Evolutionary conservation across 1,140 invertebrate species (phyloP).

Genomic region (Papilio aristodemus): DNA sequence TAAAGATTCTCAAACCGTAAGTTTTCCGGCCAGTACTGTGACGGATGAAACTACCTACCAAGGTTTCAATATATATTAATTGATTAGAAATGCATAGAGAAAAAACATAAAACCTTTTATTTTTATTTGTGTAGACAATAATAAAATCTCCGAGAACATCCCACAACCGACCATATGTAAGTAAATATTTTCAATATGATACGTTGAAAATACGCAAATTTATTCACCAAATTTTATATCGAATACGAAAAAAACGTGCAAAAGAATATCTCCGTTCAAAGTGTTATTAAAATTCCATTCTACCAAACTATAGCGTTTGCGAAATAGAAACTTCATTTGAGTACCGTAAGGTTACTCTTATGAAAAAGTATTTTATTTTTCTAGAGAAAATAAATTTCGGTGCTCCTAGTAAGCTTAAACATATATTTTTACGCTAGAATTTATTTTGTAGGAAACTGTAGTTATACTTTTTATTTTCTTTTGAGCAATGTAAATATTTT

Average conservation of each 20-base stretch:
- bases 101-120: no score
- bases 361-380: slow-evolving; percentile 11
- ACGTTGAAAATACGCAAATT: background rate
- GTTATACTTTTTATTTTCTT: background rate
- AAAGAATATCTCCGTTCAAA: background rate
- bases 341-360: background rate
- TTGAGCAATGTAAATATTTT: background rate
- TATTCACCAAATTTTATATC: background rate
- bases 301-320: background rate
- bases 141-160: no score
- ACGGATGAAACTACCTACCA: no score
- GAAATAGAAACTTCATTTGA: slow-evolving; percentile 8
- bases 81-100: no score
- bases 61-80: no score
- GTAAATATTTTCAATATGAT: no score
- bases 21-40: no score
- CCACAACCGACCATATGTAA: no score
- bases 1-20: no score
- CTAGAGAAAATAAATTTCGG: background rate
- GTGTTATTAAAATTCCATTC: slow-evolving; percentile 8
- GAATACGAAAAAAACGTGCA: background rate
- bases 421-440: background rate
- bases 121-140: no score
- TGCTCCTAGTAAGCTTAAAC: slow-evolving; percentile 4
- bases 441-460: background rate